These are phyloP conservation scores for Leucophenga maculata DNA, from an alignment of 2,888 invertebrate species.

Conservation along the genomic window DNA sequence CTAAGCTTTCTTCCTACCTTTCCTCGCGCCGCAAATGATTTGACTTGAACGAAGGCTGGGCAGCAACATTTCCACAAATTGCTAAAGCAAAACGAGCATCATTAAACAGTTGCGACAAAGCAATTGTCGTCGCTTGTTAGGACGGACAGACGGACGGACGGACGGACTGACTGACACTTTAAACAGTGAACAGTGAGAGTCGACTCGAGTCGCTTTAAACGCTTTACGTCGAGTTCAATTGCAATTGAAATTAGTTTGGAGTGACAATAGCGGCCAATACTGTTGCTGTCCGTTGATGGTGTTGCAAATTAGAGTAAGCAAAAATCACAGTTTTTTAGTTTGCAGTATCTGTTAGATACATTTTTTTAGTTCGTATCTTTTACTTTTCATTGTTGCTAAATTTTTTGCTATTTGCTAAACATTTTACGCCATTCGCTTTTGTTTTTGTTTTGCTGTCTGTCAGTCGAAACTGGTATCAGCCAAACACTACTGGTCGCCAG, in stretches of 20 bases:
- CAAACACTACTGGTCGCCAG: too few species aligned
- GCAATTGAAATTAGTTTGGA: not conserved
- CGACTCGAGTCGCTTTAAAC: not conserved
- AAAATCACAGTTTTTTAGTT: too few species aligned
- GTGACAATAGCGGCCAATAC: not conserved
- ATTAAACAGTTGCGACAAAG: slow-evolving; percentile 20
- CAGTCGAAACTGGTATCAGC: too few species aligned
- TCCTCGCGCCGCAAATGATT: too few species aligned
- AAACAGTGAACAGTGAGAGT: not conserved
- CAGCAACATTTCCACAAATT: slow-evolving; percentile 13
- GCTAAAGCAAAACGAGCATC: not conserved
- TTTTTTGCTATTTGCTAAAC: not conserved
- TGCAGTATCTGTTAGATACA: too few species aligned
- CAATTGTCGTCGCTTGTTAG: slow-evolving; percentile 3
- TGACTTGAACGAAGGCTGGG: too few species aligned
- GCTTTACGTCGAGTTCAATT: not conserved
- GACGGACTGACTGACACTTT: not conserved
- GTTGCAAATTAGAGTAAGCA: not conserved
- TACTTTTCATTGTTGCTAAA: not conserved
- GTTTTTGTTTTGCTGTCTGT: too few species aligned
- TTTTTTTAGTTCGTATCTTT: not conserved
- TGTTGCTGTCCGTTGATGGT: not conserved
- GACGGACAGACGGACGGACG: not conserved
- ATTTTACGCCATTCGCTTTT: not conserved
- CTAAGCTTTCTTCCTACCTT: too few species aligned